Evolutionary conservation across 2,797 vertebrate genomes (phyloP).

Genomic region (Tympanoctomys barrerae): DNA sequence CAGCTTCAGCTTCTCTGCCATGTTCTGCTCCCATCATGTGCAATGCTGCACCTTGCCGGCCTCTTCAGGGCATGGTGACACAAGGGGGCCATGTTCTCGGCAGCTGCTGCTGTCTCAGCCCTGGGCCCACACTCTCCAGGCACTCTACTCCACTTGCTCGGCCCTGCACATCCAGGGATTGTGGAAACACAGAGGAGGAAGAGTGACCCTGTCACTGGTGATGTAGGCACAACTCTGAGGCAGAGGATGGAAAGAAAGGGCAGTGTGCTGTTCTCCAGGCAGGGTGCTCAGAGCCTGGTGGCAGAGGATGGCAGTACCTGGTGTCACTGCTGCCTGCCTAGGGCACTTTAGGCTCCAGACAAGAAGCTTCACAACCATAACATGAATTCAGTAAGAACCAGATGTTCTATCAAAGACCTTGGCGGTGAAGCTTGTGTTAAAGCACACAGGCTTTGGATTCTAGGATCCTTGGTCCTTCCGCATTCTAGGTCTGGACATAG

Average conservation of each 20-base stretch:
- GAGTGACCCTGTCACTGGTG: background rate
- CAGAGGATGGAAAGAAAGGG: background rate
- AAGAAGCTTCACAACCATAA: background rate
- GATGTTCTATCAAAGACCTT: background rate
- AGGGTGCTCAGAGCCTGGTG: background rate
- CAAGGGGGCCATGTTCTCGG: background rate
- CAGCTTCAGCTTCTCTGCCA: background rate
- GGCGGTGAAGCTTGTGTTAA: background rate
- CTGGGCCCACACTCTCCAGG: background rate
- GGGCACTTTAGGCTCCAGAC: background rate
- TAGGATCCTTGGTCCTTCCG: too few relatives aligned
- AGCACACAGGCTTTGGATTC: background rate
- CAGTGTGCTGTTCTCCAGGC: background rate
- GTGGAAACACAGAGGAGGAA: background rate
- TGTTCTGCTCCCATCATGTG: background rate
- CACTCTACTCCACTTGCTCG: background rate
- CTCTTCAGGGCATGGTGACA: background rate
- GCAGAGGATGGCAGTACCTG: background rate
- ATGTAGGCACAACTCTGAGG: background rate
- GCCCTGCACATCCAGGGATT: background rate
- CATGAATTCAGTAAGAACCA: background rate
- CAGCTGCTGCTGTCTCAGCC: background rate
- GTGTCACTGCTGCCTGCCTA: background rate
- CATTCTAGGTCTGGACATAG: background rate
- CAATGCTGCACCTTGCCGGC: background rate